A percentile compares a stretch with the other conserved stretches of the same genome.
phyloP scores from a whole-genome alignment of 2,113 vertebrate species.

The Lasiurus borealis region DNA sequence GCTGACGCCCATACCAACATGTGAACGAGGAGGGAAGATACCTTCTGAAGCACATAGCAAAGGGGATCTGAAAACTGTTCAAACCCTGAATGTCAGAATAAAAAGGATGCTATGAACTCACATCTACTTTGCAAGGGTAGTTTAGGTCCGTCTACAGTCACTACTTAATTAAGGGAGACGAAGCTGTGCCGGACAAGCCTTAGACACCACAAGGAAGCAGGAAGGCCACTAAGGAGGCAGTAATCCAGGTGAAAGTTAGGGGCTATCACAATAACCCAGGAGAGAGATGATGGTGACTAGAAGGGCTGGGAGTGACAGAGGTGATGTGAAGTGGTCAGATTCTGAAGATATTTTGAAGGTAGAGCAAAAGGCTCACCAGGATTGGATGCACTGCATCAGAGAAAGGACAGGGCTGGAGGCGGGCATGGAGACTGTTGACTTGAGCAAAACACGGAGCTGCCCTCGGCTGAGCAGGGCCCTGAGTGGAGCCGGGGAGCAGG shows the following conservation, averaged over 20 bases:
- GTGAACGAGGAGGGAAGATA: background rate
- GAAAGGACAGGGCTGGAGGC: background rate
- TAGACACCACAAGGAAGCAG: background rate
- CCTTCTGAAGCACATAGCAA: background rate
- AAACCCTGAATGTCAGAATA: background rate
- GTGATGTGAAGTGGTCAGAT: background rate
- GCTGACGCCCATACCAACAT: background rate
- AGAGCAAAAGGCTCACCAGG: background rate
- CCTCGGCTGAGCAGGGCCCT: background rate
- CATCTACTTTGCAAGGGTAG: background rate
- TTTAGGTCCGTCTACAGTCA: background rate
- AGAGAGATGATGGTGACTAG: background rate
- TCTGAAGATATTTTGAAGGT: background rate
- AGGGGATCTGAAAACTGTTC: background rate
- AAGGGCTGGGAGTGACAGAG: rapidly evolving
- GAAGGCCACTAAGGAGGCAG: background rate
- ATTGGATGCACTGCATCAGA: background rate
- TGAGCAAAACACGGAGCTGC: background rate
- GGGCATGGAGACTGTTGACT: background rate
- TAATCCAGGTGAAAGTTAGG: background rate
- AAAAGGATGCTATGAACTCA: background rate
- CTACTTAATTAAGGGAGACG: background rate
- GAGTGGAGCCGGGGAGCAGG: rapidly evolving
- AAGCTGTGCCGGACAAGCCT: background rate
- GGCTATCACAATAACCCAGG: background rate